Base-by-base conservation (phyloP, 2,797 vertebrate genomes). In the Enteromius unitaeniatus region DNA sequence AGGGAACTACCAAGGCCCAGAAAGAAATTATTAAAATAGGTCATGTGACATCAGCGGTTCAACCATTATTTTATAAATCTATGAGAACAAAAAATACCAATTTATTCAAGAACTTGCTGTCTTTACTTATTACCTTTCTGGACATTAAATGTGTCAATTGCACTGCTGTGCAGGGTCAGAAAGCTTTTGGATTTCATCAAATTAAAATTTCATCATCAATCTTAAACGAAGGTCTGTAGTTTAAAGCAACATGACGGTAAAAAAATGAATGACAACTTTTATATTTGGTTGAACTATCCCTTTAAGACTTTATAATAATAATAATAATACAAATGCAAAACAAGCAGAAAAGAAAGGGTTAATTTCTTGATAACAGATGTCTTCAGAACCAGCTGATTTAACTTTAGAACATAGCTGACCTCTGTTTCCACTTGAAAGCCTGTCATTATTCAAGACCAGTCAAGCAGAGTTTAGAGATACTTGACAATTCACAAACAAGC, bases 391-490 rank as follows among this genome's bases (percentile, higher is more conserved):
- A 73, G 58, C 11, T 0, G 19, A 55, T 34, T 40, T 70, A 53
- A 19, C 23, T 45, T 31, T 5, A 42, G 23, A 74, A 47, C 67
- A 73, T 2, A 49, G 26, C 60, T 85, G 51, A 82, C 79, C 78
- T 31, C 40, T 55, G 28, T 21, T 78, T 82, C 51, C 76, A 68
- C 64, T 14, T 69, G 14, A 62, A 80, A 70, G 60, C 64, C 69
- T 70, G 53, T 34, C 47, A 78, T 84, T 84, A 77, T 55, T 86
- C 64, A 74, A 72, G 37, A 60, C 2, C 31, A 70, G 47, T 81
- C 40, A 86, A 45, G 51, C 78, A 51, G 31, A 49, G 65, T 45
- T 65, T 62, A 34, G 40, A 68, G 49, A 76, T 75, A 68, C 51
- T 10, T 53, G 40, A 85, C 15, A 45, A n/a, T 28, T 68, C 6